Conservation (phyloP, 2,888 invertebrate genomes). For the Hypomecis punctinalis region DNA sequence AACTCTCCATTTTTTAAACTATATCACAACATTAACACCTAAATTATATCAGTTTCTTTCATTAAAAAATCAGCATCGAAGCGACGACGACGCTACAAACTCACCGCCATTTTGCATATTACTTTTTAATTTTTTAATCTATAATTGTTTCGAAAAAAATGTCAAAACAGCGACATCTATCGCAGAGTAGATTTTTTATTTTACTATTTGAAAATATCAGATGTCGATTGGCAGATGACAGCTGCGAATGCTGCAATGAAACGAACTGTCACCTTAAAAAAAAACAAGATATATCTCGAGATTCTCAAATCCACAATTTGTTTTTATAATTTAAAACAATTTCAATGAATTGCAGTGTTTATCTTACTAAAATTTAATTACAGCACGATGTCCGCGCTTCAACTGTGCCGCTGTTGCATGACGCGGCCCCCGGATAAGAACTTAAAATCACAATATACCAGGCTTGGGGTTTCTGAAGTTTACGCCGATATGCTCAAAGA, state of each 20-base stretch:
- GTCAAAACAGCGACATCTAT: conserved; percentile 23
- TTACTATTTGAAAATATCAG: not conserved
- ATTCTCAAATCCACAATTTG: not conserved
- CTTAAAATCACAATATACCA: conserved; percentile 60
- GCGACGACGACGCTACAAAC: conserved; percentile 56
- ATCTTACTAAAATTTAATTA: conserved; percentile 11
- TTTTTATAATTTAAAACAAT: conserved; percentile 14
- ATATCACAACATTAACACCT: conserved; percentile 53
- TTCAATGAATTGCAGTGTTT: not conserved
- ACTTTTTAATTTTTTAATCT: conserved; percentile 22
- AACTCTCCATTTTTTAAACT: conserved; percentile 60
- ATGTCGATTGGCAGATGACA: not conserved
- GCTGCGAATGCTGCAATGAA: too few relatives aligned
- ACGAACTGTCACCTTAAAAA: not conserved
- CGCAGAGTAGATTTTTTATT: conserved; percentile 11
- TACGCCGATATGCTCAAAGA: conserved; percentile 75
- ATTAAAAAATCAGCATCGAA: conserved; percentile 40
- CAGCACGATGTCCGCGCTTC: conserved; percentile 54
- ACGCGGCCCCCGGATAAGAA: conserved; percentile 70
- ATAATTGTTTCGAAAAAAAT: not conserved
- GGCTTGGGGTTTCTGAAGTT: conserved; percentile 65
- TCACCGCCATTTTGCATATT: conserved; percentile 67
- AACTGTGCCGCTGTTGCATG: conserved; percentile 68
- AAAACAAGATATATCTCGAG: not conserved
- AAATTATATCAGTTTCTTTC: conserved; percentile 33